Evolutionary conservation across 2,888 invertebrate genomes (phyloP).

Genomic region (Athalia circularis): DNA sequence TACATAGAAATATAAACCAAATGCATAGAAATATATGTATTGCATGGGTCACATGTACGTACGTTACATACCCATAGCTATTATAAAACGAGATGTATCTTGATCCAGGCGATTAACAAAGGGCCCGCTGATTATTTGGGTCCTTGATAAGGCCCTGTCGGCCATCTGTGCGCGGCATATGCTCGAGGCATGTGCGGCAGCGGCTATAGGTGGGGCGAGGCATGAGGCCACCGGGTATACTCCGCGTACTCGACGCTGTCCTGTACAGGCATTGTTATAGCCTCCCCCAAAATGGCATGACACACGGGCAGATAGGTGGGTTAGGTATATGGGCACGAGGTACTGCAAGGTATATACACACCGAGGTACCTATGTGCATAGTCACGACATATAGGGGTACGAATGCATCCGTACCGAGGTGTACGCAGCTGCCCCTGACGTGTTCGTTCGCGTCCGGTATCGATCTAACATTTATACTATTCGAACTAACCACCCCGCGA

Average conservation of each 20-base stretch:
- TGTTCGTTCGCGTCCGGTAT: background rate
- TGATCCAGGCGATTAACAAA: background rate
- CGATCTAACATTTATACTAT: conserved; percentile 35
- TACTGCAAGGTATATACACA: conserved; percentile 5
- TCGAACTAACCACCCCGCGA: background rate
- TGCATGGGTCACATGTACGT: too few relatives aligned
- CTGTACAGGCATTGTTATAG: conserved; percentile 56
- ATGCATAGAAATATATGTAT: too few relatives aligned
- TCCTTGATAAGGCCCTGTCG: conserved; percentile 55
- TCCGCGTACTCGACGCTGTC: conserved; percentile 44
- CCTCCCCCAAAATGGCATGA: conserved; percentile 60
- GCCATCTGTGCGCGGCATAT: conserved; percentile 67
- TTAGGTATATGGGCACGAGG: background rate
- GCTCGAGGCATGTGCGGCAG: conserved; percentile 60
- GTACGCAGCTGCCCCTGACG: conserved; percentile 7
- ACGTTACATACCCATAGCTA: too few relatives aligned
- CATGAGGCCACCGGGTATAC: conserved; percentile 42
- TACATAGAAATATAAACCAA: too few relatives aligned
- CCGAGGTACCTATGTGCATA: conserved; percentile 14
- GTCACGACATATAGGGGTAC: background rate
- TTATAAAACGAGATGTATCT: background rate
- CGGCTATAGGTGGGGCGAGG: background rate
- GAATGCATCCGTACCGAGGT: background rate
- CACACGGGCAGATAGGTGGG: conserved; percentile 43
- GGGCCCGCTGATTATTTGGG: background rate